A percentile compares a stretch with the other conserved stretches of the same genome.
These are phyloP conservation scores for Enhydra lutris DNA, from an alignment of 2,113 vertebrate species.

Conservation along the genomic window DNA sequence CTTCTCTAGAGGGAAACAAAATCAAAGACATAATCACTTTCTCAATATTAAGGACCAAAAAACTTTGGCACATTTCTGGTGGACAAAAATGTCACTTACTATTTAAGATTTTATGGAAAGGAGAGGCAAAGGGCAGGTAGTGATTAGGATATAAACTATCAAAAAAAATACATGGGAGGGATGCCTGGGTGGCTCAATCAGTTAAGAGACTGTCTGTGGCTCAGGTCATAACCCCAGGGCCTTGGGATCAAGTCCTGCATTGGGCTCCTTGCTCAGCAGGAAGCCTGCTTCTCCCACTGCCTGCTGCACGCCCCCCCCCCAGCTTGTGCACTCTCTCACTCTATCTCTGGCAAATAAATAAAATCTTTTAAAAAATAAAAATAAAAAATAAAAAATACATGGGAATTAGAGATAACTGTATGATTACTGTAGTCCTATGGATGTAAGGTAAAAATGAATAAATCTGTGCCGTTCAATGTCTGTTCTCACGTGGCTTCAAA, in stretches of 20 bases:
- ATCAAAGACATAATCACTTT: background rate
- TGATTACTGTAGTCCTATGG: slow-evolving; percentile 20
- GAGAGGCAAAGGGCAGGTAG: background rate
- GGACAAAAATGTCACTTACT: background rate
- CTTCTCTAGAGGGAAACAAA: background rate
- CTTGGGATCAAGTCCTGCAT: background rate
- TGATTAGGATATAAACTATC: background rate
- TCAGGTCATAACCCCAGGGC: background rate
- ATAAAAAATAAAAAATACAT: background rate
- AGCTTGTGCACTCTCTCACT: background rate
- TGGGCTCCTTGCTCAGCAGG: background rate
- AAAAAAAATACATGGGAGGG: slow-evolving; percentile 15
- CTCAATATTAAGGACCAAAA: slow-evolving; percentile 9
- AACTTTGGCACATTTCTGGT: background rate
- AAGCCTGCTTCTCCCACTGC: background rate
- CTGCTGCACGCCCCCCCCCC: too few relatives aligned
- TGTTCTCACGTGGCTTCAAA: slow-evolving; percentile 37
- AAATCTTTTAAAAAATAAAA: background rate
- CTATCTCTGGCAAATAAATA: background rate
- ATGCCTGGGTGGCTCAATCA: background rate
- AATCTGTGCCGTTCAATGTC: slow-evolving; percentile 47
- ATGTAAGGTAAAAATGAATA: slow-evolving; percentile 49
- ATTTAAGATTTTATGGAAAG: background rate
- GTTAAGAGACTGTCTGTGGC: background rate
- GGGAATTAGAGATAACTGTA: slow-evolving; percentile 23